Conservation (phyloP, 2,113 vertebrate species). For the Notarius lentiginosus region DNA sequence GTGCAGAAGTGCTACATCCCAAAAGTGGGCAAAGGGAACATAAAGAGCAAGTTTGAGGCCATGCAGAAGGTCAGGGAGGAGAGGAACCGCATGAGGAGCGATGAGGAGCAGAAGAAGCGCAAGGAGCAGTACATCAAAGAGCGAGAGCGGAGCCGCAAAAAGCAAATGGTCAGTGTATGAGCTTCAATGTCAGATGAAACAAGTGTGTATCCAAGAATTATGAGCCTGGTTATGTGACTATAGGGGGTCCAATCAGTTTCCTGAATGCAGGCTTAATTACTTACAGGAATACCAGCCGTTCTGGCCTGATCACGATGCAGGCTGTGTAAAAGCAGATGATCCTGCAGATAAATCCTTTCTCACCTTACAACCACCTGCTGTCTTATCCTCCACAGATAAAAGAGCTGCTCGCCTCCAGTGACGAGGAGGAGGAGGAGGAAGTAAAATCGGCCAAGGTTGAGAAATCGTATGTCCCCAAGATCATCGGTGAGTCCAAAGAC, state of each 20-base stretch:
- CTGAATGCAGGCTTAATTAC: slow-evolving; percentile 44
- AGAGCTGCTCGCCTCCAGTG: slow-evolving; percentile 91
- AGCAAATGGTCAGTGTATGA: slow-evolving; percentile 86
- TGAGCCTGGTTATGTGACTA: slow-evolving; percentile 48
- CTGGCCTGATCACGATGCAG: slow-evolving; percentile 64
- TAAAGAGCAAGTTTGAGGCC: slow-evolving; percentile 92
- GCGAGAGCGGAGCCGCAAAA: slow-evolving; percentile 89
- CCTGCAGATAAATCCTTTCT: slow-evolving; percentile 64
- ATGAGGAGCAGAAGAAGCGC: slow-evolving; percentile 91
- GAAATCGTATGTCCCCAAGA: slow-evolving; percentile 95
- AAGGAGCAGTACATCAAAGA: slow-evolving; percentile 96
- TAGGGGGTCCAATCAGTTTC: slow-evolving; percentile 64
- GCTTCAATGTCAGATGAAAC: not conserved
- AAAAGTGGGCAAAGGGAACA: slow-evolving; percentile 86
- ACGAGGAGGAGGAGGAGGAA: slow-evolving; percentile 89
- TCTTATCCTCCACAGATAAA: slow-evolving; percentile 76
- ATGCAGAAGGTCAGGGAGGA: slow-evolving; percentile 98
- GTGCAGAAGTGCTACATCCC: slow-evolving; percentile 93
- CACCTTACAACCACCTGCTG: slow-evolving; percentile 56
- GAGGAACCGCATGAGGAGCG: slow-evolving; percentile 87
- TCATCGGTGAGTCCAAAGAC: slow-evolving; percentile 83
- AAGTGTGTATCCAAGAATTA: not conserved
- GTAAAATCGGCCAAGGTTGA: slow-evolving; percentile 79
- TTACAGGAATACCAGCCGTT: slow-evolving; percentile 68
- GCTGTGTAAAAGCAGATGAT: slow-evolving; percentile 67